These are phyloP conservation scores for Phalera bucephala DNA, from an alignment of 2,888 invertebrate genomes.

Conservation along the genomic window DNA sequence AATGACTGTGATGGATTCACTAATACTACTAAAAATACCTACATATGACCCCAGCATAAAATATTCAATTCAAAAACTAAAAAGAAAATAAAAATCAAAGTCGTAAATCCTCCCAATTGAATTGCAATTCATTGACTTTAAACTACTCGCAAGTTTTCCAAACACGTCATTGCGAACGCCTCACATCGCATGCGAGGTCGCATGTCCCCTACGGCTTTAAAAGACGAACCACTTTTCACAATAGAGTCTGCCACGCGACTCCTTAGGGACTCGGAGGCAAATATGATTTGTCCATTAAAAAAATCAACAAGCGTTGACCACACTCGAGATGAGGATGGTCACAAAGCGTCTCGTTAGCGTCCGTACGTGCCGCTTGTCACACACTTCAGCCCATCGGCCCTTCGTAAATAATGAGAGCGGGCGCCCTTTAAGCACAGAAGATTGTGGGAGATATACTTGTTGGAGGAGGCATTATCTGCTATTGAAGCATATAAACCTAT, in stretches of 20 bases:
- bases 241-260: conserved; percentile 48
- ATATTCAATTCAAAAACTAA: neutral
- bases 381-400: conserved; percentile 79
- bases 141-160: conserved; percentile 25
- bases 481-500: no score
- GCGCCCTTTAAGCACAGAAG: conserved; percentile 53
- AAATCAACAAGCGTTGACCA: conserved; percentile 78
- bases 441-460: conserved; percentile 30
- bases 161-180: conserved; percentile 41
- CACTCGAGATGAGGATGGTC: conserved; percentile 72
- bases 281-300: conserved; percentile 81
- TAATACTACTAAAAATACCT: no score
- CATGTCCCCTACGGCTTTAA: conserved; percentile 64
- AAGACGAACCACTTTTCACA: conserved; percentile 61
- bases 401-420: conserved; percentile 81
- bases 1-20: no score
- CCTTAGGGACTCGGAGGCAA: conserved; percentile 60
- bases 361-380: conserved; percentile 80
- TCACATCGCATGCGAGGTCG: conserved; percentile 51
- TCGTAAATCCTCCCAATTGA: conserved; percentile 27
- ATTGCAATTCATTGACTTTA: conserved; percentile 28
- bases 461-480: conserved; percentile 41
- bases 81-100: neutral
- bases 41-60: neutral
- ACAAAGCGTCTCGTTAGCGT: conserved; percentile 83